Evolutionary conservation across 2,113 vertebrate genomes (phyloP).

Genomic region (Loxodonta africana): DNA sequence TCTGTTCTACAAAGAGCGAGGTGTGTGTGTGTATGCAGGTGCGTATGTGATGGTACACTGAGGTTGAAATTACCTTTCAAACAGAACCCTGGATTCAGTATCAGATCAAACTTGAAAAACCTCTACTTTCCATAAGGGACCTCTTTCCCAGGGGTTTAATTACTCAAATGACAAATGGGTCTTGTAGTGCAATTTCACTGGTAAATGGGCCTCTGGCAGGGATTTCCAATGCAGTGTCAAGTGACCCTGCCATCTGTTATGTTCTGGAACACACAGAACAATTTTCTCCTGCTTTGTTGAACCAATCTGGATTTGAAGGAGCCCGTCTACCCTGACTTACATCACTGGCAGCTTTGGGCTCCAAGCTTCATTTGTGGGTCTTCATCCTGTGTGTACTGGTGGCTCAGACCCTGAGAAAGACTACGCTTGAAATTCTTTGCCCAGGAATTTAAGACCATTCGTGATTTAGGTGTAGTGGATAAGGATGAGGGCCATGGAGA

Average conservation of each 20-base stretch:
- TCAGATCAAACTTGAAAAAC: conserved; percentile 42
- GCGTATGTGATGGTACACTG: neutral
- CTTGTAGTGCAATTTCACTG: neutral
- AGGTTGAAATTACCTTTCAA: conserved; percentile 27
- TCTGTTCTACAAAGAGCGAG: conserved; percentile 24
- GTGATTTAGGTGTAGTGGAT: neutral
- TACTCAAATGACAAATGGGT: conserved; percentile 29
- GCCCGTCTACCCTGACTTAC: neutral
- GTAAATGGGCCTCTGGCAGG: neutral
- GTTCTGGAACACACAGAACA: neutral
- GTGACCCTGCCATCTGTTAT: neutral
- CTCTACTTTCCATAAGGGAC: conserved; percentile 26
- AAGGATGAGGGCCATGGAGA: neutral
- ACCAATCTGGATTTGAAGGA: neutral
- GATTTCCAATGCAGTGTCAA: neutral
- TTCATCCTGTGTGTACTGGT: neutral
- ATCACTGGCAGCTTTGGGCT: neutral
- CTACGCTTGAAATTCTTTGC: neutral
- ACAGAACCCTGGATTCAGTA: conserved; percentile 47
- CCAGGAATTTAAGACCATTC: conserved; percentile 21
- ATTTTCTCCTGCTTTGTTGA: conserved; percentile 44
- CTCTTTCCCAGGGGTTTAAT: neutral
- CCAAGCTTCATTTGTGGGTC: neutral
- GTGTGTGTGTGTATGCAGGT: neutral
- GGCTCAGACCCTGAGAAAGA: neutral